These are phyloP conservation scores for Cassiopea andromeda DNA, from an alignment of 30 jellyfish, hydroid and myxozoan genomes.

Conservation along the genomic window DNA sequence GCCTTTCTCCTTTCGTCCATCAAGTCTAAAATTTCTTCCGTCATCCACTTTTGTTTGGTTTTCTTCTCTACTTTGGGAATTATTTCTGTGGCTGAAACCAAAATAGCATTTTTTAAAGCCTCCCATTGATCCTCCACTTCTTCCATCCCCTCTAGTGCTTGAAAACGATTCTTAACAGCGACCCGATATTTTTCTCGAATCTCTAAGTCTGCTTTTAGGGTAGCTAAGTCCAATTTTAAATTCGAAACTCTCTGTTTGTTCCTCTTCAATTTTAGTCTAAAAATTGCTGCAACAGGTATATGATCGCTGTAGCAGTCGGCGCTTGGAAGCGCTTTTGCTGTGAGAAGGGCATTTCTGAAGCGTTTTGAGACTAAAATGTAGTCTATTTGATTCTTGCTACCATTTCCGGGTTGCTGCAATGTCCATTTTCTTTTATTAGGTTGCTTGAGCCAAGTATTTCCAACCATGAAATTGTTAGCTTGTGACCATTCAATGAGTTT, in stretches of 20 bases:
- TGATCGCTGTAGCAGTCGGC: conserved; percentile 32
- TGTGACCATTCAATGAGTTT: conserved; percentile 17
- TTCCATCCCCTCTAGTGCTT: neutral
- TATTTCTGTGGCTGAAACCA: neutral
- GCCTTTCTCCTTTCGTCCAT: neutral
- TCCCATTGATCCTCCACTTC: neutral
- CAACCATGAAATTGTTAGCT: neutral
- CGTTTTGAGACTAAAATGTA: conserved; percentile 6
- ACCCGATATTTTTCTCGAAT: neutral
- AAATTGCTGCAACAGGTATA: neutral
- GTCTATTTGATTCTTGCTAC: conserved; percentile 7
- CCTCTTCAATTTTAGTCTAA: neutral
- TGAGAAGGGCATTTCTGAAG: neutral
- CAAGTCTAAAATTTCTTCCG: conserved; percentile 13
- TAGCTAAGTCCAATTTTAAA: neutral
- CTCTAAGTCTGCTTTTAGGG: neutral
- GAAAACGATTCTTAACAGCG: neutral
- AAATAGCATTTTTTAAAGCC: neutral
- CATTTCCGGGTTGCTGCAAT: conserved; percentile 29
- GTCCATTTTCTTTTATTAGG: conserved; percentile 13
- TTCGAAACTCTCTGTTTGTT: too few relatives aligned
- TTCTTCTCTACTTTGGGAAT: neutral
- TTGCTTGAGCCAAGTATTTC: conserved; percentile 22
- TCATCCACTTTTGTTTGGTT: neutral
- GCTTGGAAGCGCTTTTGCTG: neutral